Evolutionary conservation across 1,140 invertebrate species (phyloP), one percentile per base, ranked within the genome.

Genomic region (Theocolax elegans): DNA sequence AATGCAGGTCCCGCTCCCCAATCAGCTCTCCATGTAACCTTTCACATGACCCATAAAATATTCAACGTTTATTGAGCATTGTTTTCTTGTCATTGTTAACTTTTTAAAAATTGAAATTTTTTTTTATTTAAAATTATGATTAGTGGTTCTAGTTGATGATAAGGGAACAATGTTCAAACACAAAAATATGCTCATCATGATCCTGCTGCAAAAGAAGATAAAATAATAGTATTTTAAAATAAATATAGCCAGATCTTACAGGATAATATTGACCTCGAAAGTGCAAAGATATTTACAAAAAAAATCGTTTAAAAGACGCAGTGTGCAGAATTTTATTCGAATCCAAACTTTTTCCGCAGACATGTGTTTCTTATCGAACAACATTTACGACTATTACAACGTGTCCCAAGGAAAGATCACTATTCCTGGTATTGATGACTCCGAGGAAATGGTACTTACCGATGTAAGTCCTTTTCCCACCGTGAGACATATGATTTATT

Each of bases 331-430:
- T 51, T 60, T 76, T 67, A 73, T 75, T 75, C 56, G 2, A 49
- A 15, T 89, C 74, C 27, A 65, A 80, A 79, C 78, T 74, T 75
- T 85, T 87, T 67, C 56, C 85, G 51, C 86, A 89, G 87, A 83
- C 0, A 82, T 81, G 65, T 89, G 87, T 84, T 60, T 80, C 17
- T 87, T 93, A 75, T 86, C 88, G 71, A 82, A 89, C 76, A 84
- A 91, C 80, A 93, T 89, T 84, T 88, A 87, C 85, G 88, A 90
- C 78, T 93, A 93, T 87, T 81, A 87, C 81, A 93, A 92, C 87
- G 91, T 94, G 64, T 89, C 92, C 74, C 92, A 94, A 87, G 93
- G 92, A 85, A 91, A 91, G 81, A 88, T 92, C 59, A 90, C 91
- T 66, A 92, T 94, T 76, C 91, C 92, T 74, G 89, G 88, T 74